These are phyloP conservation scores for Ferdinandea cuprea DNA, from an alignment of 2,888 invertebrate species.

Conservation along the genomic window DNA sequence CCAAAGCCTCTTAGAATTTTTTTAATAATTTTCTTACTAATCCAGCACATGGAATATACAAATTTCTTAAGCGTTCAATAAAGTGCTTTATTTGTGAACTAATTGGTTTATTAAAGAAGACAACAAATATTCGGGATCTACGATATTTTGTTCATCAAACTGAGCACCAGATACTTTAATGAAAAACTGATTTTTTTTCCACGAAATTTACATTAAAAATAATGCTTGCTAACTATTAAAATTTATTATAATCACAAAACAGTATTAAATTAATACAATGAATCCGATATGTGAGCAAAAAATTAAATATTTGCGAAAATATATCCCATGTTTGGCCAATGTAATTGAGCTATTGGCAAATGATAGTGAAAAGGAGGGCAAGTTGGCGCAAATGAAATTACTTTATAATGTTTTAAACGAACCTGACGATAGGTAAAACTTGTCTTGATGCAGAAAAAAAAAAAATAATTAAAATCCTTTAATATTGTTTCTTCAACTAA, in stretches of 20 bases:
- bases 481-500: background rate
- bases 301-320: slow-evolving; percentile 76
- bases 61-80: background rate
- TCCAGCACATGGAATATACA: slow-evolving; percentile 41
- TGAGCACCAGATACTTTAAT: background rate
- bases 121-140: background rate
- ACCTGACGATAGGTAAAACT: slow-evolving; percentile 61
- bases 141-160: background rate
- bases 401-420: slow-evolving; percentile 61
- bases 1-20: slow-evolving; percentile 45
- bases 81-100: slow-evolving; percentile 2
- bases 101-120: too few relatives aligned
- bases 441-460: background rate
- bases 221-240: slow-evolving; percentile 30
- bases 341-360: slow-evolving; percentile 66
- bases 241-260: slow-evolving; percentile 15
- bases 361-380: slow-evolving; percentile 59
- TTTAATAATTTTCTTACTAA: slow-evolving; percentile 39
- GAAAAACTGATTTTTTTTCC: slow-evolving; percentile 4
- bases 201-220: background rate
- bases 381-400: slow-evolving; percentile 67
- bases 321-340: slow-evolving; percentile 74
- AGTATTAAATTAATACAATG: slow-evolving; percentile 38
- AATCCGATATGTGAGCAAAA: slow-evolving; percentile 70
- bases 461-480: background rate